Evolutionary conservation across 2,113 vertebrate genomes (phyloP).

Genomic region (Turnix velox): DNA sequence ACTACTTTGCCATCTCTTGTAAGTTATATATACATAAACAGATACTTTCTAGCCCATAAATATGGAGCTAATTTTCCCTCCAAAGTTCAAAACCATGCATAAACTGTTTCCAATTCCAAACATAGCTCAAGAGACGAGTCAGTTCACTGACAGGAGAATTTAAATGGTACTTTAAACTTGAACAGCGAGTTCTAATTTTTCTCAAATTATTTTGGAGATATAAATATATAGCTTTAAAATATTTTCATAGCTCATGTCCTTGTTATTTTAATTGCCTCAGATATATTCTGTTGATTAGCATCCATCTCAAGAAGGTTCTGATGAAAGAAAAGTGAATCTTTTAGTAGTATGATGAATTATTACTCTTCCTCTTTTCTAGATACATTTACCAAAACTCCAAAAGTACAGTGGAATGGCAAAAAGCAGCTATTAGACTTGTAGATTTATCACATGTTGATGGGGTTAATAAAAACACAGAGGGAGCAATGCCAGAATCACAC

Average conservation of each 20-base stretch:
- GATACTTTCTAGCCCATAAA: neutral
- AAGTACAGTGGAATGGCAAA: neutral
- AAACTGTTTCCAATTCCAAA: neutral
- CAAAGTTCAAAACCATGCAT: neutral
- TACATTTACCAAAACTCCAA: neutral
- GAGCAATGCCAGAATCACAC: neutral
- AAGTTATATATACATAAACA: neutral
- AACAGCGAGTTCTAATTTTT: neutral
- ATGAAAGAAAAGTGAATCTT: neutral
- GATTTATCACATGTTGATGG: neutral
- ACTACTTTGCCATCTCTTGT: neutral
- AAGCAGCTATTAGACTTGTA: neutral
- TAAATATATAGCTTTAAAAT: neutral
- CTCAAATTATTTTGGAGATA: fast-evolving
- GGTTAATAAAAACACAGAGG: neutral
- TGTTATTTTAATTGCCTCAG: neutral
- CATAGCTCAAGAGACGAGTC: neutral
- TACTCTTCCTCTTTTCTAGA: neutral
- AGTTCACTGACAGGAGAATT: neutral
- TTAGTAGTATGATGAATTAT: neutral
- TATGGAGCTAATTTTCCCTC: neutral
- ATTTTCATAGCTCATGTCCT: neutral
- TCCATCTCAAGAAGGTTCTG: neutral
- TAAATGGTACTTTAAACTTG: neutral
- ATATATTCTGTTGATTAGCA: neutral